Evolutionary conservation across 2,888 invertebrate genomes (phyloP), one percentile per base, ranked within the genome.

Genomic region (Rotaria sp.): DNA sequence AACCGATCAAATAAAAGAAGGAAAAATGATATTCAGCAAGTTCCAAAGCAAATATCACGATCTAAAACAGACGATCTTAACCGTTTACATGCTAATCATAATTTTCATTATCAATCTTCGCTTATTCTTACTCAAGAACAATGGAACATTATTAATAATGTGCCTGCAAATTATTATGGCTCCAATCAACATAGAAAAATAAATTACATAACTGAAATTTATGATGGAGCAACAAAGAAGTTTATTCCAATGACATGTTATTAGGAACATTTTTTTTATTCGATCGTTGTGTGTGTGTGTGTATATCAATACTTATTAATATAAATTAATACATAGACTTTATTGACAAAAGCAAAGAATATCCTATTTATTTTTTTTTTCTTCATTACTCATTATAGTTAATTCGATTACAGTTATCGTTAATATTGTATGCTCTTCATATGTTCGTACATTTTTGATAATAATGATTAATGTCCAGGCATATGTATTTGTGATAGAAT

Each of bases 151-250:
- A 35, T 8, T 13, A 67, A 67, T 67, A 67, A 18, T 35, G 15
- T 18, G 5, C 35, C 67, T 35, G 0, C 18, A 4, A 35, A 38
- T 67, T 35, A 38, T 35, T 35, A 15, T 21, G 67, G 67, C 35
- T 21, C 35, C 15, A 67, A 13, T 35, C 21, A 21, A 35, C 67
- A 67, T 13, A 5, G 18, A 35, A 45, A 45, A 45, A 13, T 45
- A n/a, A 80, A 80, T 8, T 80, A 80, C 45, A 80, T 80, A 5
- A 80, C 80, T 26, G 80, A 80, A 80, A 45, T 80, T 45, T 80
- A 80, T 15, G 80, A 80, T 80, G 5, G 45, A 80, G 80, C 18
- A 41, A 35, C 80, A 45, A 80, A 80, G 8, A 45, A 26, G 15
- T 80, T 80, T 45, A 21, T 80, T 11, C 45, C 45, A 10, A 18